These are phyloP conservation scores for Beris chalybata DNA, from an alignment of 2,888 invertebrate species.

Conservation along the genomic window DNA sequence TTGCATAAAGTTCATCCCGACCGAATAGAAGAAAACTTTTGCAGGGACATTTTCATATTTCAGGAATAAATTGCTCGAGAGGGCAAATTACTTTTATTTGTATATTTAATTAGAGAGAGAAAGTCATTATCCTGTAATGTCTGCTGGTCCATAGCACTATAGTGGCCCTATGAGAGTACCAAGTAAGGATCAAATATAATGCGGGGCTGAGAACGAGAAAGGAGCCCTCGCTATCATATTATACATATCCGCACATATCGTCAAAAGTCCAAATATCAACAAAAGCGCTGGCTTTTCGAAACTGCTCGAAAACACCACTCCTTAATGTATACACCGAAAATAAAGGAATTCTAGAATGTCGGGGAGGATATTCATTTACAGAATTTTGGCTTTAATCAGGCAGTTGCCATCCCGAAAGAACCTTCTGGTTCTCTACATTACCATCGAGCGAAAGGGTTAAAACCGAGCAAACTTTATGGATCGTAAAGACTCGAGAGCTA, in stretches of 20 bases:
- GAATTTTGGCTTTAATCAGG: conserved; percentile 38
- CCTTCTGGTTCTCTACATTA: neutral
- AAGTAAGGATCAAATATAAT: conserved; percentile 3
- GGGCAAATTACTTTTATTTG: conserved; percentile 40
- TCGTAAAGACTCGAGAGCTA: conserved; percentile 40
- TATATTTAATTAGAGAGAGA: conserved; percentile 33
- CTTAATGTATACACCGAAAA: conserved; percentile 31
- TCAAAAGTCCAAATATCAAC: conserved; percentile 15
- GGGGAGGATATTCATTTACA: conserved; percentile 35
- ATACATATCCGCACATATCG: neutral
- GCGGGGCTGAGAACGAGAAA: neutral
- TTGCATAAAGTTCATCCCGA: conserved; percentile 18
- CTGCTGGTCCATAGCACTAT: conserved; percentile 7
- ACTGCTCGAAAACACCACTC: conserved; percentile 19
- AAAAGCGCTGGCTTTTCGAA: neutral
- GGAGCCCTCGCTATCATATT: neutral
- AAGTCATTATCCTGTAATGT: conserved; percentile 37
- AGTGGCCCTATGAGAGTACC: conserved; percentile 2
- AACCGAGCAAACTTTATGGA: conserved; percentile 40
- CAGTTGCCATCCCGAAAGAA: conserved; percentile 17
- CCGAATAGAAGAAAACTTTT: conserved; percentile 24
- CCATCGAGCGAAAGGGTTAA: conserved; percentile 32
- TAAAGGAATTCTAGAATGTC: conserved; percentile 31
- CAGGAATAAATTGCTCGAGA: conserved; percentile 37
- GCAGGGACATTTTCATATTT: conserved; percentile 36